Evolutionary conservation across 2,888 invertebrate genomes (phyloP).

Genomic region (Brachypalpus laphriformis): DNA sequence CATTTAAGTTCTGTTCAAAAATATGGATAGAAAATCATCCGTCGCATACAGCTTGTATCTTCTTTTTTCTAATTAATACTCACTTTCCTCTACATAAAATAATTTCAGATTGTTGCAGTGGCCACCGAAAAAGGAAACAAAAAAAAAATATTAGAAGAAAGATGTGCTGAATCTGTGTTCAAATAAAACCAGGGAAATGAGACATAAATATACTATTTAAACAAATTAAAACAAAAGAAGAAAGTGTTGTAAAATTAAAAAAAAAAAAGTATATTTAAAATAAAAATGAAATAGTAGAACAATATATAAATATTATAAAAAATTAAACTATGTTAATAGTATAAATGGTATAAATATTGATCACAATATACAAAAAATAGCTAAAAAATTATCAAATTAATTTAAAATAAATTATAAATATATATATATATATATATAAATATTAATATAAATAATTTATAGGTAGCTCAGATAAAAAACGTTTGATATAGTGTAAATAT

Average conservation of each 20-base stretch:
- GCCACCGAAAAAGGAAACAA: constrained; percentile 29
- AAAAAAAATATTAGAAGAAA: constrained; percentile 51
- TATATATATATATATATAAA: constrained; percentile 60
- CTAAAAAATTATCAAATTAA: constrained; percentile 73
- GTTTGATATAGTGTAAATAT: constrained; percentile 70
- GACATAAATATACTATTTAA: constrained; percentile 66
- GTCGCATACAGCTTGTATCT: too few relatives aligned
- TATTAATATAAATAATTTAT: constrained; percentile 58
- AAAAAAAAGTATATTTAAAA: constrained; percentile 34
- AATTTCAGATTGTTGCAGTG: constrained; percentile 36
- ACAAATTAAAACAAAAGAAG: constrained; percentile 27
- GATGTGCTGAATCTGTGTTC: constrained; percentile 74
- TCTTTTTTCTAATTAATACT: too few relatives aligned
- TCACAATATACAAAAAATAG: constrained; percentile 69
- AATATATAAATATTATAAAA: constrained; percentile 57
- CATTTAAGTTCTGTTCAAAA: too few relatives aligned
- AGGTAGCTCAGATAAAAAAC: constrained; percentile 66
- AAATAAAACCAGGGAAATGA: constrained; percentile 72
- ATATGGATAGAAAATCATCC: too few relatives aligned
- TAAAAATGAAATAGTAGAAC: constrained; percentile 55
- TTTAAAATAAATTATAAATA: constrained; percentile 68
- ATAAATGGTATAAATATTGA: constrained; percentile 74
- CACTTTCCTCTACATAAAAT: background rate
- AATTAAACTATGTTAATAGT: constrained; percentile 75
- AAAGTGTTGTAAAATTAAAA: constrained; percentile 69